Percentiles rank a stretch among this genome's conserved stretches.
These are phyloP conservation scores for Labeo calbasu DNA, from an alignment of 2,797 vertebrate genomes.

Conservation along the genomic window DNA sequence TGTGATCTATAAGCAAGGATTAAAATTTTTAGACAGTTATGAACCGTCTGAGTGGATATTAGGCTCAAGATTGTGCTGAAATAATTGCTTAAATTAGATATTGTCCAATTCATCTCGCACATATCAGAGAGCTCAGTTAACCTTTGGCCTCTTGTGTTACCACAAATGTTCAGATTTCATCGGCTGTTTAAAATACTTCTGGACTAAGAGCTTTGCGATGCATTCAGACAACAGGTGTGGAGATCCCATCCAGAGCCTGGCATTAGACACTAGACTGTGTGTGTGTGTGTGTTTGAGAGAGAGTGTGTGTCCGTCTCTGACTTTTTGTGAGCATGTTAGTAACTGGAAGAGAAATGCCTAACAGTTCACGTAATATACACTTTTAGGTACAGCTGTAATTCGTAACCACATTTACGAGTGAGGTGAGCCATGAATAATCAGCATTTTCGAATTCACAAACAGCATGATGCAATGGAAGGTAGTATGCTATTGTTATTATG, in stretches of 20 bases:
- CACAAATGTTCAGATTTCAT: conserved; percentile 30
- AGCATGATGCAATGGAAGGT: conserved; percentile 4
- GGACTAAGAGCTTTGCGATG: conserved; percentile 24
- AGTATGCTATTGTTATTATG: background rate
- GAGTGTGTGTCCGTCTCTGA: conserved; percentile 12
- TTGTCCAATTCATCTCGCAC: conserved; percentile 8
- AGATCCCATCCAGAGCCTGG: conserved; percentile 36
- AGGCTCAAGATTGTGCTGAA: background rate
- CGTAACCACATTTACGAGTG: conserved; percentile 20
- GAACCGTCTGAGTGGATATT: background rate
- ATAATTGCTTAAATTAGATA: background rate
- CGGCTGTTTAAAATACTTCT: conserved; percentile 44
- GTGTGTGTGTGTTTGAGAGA: conserved; percentile 21
- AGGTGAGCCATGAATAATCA: conserved; percentile 8
- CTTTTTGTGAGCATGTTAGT: conserved; percentile 23
- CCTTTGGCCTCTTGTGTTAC: conserved; percentile 45
- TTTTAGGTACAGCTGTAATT: conserved; percentile 29
- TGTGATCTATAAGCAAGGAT: background rate
- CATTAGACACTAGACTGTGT: background rate
- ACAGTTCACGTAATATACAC: background rate
- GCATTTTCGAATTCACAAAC: conserved; percentile 23
- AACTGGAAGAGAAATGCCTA: conserved; percentile 29
- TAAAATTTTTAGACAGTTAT: background rate
- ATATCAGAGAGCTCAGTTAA: conserved; percentile 33
- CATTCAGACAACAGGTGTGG: conserved; percentile 59